Evolutionary conservation across 1,140 invertebrate species (phyloP).

Genomic region (Hycleus phaleratus): DNA sequence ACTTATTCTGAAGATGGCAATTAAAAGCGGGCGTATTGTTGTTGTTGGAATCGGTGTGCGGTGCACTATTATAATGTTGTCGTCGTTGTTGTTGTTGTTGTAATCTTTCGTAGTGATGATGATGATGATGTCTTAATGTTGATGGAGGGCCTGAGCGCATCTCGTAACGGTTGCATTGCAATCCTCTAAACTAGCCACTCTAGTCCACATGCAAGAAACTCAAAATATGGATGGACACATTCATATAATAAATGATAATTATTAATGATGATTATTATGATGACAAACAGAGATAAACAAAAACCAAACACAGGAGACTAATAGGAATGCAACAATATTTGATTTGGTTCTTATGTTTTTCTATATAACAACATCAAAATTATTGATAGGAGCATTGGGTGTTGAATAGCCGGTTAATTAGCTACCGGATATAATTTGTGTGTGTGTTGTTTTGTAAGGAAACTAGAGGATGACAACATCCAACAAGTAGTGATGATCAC

Average conservation of each 20-base stretch:
- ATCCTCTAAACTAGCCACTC: conserved; percentile 19
- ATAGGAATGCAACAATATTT: conserved; percentile 3
- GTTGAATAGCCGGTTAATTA: neutral
- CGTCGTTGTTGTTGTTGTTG: conserved; percentile 29
- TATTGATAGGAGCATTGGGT: neutral
- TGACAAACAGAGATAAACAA: neutral
- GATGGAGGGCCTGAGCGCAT: conserved; percentile 39
- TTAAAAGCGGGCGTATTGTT: conserved; percentile 33
- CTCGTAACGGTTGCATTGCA: conserved; percentile 33
- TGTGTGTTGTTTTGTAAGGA: too few species aligned
- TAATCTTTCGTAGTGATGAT: too few species aligned
- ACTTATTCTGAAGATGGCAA: conserved; percentile 35
- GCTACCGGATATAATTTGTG: too few species aligned
- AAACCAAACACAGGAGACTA: neutral
- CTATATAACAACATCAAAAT: neutral
- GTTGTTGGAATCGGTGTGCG: conserved; percentile 38
- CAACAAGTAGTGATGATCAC: conserved; percentile 21
- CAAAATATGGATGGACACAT: neutral
- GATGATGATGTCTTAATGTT: neutral
- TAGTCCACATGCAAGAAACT: conserved; percentile 22
- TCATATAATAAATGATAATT: neutral
- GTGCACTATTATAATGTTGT: conserved; percentile 21
- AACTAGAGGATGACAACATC: conserved; percentile 8
- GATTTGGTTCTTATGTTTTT: neutral
- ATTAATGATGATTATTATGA: too few species aligned